These are phyloP conservation scores for Loripinus fragilis DNA, from an alignment of 2,888 invertebrate genomes.

Conservation along the genomic window DNA sequence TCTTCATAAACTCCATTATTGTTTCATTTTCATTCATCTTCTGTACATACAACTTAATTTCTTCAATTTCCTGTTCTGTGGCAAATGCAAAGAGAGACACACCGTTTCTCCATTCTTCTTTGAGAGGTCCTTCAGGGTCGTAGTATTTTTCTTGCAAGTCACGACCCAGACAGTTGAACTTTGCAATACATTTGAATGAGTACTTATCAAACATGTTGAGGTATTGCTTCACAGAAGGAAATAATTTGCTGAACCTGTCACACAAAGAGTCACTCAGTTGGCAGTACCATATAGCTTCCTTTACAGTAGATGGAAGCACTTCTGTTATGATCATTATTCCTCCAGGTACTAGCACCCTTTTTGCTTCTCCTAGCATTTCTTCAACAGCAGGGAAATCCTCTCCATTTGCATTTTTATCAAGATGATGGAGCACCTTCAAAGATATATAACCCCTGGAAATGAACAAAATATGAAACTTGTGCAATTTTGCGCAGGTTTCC, in stretches of 20 bases:
- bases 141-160: neutral
- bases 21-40: constrained; percentile 27
- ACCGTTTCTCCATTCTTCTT: constrained; percentile 21
- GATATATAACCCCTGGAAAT: too few relatives aligned
- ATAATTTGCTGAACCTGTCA: constrained; percentile 14
- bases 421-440: constrained; percentile 33
- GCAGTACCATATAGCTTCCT: constrained; percentile 23
- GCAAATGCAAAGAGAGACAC: constrained; percentile 16
- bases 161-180: constrained; percentile 8
- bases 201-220: constrained; percentile 1
- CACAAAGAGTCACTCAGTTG: constrained; percentile 8
- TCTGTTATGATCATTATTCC: constrained; percentile 27
- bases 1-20: constrained; percentile 25
- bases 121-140: constrained; percentile 26
- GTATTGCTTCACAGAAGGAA: constrained; percentile 4
- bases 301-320: constrained; percentile 6
- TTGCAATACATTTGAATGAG: constrained; percentile 12
- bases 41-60: neutral
- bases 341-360: constrained; percentile 2
- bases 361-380: constrained; percentile 13
- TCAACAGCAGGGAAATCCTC: neutral
- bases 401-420: constrained; percentile 18
- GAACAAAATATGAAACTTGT: too few relatives aligned
- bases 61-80: constrained; percentile 25
- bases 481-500: too few relatives aligned